phyloP scores from a whole-genome alignment of 2,888 invertebrate genomes.

The Orchestes rusci region DNA sequence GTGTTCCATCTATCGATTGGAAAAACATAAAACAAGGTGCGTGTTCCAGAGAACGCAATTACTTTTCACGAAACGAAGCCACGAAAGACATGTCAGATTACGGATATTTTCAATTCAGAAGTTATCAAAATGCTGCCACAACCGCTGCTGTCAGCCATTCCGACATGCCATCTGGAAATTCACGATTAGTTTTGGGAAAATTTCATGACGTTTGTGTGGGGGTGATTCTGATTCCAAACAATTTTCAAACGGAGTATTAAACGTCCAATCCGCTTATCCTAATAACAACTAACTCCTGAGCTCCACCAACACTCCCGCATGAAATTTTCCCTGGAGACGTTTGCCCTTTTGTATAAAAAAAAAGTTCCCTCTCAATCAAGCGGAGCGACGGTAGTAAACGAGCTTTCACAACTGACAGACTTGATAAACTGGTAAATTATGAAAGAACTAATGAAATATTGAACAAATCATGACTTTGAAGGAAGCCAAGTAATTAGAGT shows the following conservation, averaged over 20 bases:
- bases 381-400: neutral
- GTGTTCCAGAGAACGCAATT: conserved; percentile 23
- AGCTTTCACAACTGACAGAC: conserved; percentile 18
- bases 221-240: no score
- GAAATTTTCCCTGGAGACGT: no score
- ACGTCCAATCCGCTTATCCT: no score
- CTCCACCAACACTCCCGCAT: no score
- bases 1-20: conserved; percentile 23
- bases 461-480: conserved; percentile 23
- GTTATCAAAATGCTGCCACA: conserved; percentile 21
- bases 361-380: no score
- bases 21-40: conserved; percentile 20
- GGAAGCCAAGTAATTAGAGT: conserved; percentile 18
- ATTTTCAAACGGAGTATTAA: no score
- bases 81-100: conserved; percentile 25
- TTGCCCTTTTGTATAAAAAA: no score
- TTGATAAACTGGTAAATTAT: conserved; percentile 27
- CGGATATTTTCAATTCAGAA: conserved; percentile 22
- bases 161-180: no score
- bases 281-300: no score
- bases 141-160: neutral
- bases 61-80: conserved; percentile 23
- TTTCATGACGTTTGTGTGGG: no score
- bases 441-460: conserved; percentile 27
- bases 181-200: no score